phyloP scores from a whole-genome alignment of 2,888 invertebrate species.

The Neuroscelio doddi region DNA sequence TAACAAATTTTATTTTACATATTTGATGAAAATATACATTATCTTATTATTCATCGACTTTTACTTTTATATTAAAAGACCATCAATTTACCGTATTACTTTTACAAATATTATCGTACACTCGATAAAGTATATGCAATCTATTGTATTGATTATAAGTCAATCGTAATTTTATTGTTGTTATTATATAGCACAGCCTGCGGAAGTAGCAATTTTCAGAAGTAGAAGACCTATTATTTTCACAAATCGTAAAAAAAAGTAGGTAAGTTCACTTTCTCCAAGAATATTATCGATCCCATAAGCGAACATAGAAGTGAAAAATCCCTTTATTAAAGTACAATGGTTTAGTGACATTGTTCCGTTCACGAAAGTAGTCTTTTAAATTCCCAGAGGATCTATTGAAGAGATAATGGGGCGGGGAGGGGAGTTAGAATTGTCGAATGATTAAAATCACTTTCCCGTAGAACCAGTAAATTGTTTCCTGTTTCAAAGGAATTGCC shows the following conservation, averaged over 20 bases:
- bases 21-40: no score
- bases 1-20: no score
- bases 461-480: conserved; percentile 50
- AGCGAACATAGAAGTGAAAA: conserved; percentile 28
- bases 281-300: conserved; percentile 39
- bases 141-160: conserved; percentile 24
- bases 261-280: conserved; percentile 38
- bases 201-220: conserved; percentile 32
- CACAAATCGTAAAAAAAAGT: conserved; percentile 22
- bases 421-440: conserved; percentile 47
- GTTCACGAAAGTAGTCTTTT: conserved; percentile 46
- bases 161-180: conserved; percentile 24
- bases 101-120: no score
- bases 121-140: no score
- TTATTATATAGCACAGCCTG: conserved; percentile 35
- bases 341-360: conserved; percentile 46
- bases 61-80: no score
- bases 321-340: conserved; percentile 38
- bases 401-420: conserved; percentile 45
- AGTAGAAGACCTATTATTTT: conserved; percentile 27
- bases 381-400: conserved; percentile 46
- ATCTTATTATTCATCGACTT: no score
- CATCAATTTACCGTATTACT: no score
- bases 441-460: conserved; percentile 61
- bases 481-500: conserved; percentile 47